Conservation (phyloP, 37 sponge, comb jelly and placozoan species). For the Mnemiopsis leidyi region DNA sequence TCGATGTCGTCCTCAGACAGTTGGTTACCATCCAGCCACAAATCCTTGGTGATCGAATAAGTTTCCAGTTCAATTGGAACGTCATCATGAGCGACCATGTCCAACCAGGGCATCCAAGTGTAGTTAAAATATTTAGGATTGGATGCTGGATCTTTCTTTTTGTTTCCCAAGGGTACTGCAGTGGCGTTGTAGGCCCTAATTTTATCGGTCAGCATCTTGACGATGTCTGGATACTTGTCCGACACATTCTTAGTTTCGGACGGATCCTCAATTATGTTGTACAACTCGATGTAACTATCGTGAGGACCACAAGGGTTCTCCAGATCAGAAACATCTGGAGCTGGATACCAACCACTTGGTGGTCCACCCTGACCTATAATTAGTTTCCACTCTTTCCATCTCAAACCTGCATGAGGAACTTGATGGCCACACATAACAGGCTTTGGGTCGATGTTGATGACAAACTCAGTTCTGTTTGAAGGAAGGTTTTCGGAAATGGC, state of each 20-base stretch:
- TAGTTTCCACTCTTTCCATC: conserved; percentile 50
- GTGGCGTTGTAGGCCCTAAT: conserved; percentile 25
- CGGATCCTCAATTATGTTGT: conserved; percentile 31
- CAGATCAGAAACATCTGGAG: not conserved
- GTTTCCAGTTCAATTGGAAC: not conserved
- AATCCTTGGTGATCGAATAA: not conserved
- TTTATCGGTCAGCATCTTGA: not conserved
- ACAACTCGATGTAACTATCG: conserved; percentile 2
- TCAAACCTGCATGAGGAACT: conserved; percentile 9
- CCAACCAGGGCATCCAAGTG: conserved; percentile 53
- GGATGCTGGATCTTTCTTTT: conserved; percentile 19
- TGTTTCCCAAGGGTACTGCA: not conserved
- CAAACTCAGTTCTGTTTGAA: not conserved
- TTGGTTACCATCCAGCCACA: not conserved
- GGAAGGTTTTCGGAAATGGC: not conserved
- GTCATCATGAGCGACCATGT: not conserved
- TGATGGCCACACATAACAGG: conserved; percentile 17
- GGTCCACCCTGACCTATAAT: conserved; percentile 43
- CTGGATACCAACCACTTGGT: conserved; percentile 46
- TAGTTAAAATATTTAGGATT: not conserved
- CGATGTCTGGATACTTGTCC: not conserved
- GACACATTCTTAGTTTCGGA: conserved; percentile 4
- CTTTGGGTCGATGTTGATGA: conserved; percentile 11
- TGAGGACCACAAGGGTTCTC: not conserved
- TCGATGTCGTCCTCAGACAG: not conserved